Evolutionary conservation across 1,140 invertebrate genomes (phyloP).

Genomic region (Diorhabda carinulata): DNA sequence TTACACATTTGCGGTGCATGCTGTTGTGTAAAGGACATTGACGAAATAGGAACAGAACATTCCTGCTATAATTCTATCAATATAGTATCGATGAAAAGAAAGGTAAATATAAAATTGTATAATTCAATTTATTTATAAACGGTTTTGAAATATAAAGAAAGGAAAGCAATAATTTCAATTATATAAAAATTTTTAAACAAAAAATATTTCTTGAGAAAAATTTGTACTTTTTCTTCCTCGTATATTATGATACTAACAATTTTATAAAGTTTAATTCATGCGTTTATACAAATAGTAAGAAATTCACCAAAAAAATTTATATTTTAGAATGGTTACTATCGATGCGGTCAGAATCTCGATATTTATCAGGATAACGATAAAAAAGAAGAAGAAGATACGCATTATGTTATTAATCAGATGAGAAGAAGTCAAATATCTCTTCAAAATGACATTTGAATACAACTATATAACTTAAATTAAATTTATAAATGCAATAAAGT

Average conservation of each 20-base stretch:
- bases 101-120: conserved; percentile 11
- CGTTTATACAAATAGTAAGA: too few species aligned
- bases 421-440: conserved; percentile 33
- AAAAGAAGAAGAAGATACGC: conserved; percentile 38
- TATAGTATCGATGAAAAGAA: conserved; percentile 27
- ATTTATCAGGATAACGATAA: conserved; percentile 36
- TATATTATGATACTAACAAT: too few species aligned
- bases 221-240: too few species aligned
- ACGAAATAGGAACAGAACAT: conserved; percentile 17
- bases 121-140: too few species aligned
- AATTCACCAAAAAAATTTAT: neutral
- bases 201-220: too few species aligned
- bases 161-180: too few species aligned
- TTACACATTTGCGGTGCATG: conserved; percentile 30
- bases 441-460: conserved; percentile 19
- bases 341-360: conserved; percentile 28
- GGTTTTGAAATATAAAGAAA: too few species aligned
- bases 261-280: too few species aligned
- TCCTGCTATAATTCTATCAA: conserved; percentile 33
- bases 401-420: conserved; percentile 39
- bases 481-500: neutral
- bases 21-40: conserved; percentile 29
- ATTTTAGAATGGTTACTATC: neutral
- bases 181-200: neutral
- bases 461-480: neutral